Evolutionary conservation across 2,888 invertebrate species (phyloP), one percentile per base, ranked within the genome.

Genomic region (Callimorpha dominula): DNA sequence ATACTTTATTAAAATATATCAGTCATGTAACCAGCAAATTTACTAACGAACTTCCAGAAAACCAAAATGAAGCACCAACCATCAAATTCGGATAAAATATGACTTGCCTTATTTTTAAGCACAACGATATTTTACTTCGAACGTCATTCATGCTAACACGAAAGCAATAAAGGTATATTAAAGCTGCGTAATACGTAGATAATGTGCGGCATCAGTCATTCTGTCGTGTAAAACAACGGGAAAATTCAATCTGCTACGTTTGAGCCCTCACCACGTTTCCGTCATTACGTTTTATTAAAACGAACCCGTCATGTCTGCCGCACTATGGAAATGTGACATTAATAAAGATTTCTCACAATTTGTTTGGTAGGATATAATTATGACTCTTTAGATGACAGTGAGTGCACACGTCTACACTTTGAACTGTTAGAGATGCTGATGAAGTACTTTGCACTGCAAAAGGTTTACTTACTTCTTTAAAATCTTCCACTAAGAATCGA

Each of bases 251-350:
- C 84, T 82, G 80, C 75, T 70, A 73, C 76, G 72, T 77, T 78
- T 76, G 52, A 67, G 49, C 71, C 70, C 43, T 65, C 65, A 76
- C 78, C 79, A 73, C 85, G 82, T 79, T 83, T 83, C 78, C 31
- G 78, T 85, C 81, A 82, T 85, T 86, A 84, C 80, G 76, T 81
- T 82, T 85, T 86, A 86, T 85, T 86, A 84, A 86, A 86, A 79
- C 68, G 20, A 52, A 31, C 50, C 64, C 50, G 52, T 52, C 65
- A 20, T 64, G 42, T 64, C 52, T 43, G 15, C 20, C 52, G 42
- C 52, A 64, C 63, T 70, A 52, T 70, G 52, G n/a, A 50, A 64
- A 64, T 64, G 49, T 52, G 49, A 49, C 14, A 49, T 62, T 49
- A 31, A 68, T 49, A 43, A 31, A 52, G 68, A 40, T 50, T 49